These are phyloP conservation scores for Periophthalmodon schlosseri DNA, from an alignment of 2,113 vertebrate species.

Conservation along the genomic window DNA sequence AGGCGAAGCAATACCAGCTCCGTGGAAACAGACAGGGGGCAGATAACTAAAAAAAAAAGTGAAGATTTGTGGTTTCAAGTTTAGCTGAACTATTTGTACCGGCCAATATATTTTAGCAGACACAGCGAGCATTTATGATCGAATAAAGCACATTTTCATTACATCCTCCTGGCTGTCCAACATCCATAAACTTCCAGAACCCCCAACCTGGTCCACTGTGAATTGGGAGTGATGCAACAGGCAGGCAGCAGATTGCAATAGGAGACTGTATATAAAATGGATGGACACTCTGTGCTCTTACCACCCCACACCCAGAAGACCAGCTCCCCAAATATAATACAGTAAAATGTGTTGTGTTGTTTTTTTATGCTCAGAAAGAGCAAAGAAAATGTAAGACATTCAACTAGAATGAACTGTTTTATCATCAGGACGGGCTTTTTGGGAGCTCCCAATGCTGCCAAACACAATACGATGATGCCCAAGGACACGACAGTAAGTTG, in stretches of 20 bases:
- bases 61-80: not conserved
- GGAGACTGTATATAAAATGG: not conserved
- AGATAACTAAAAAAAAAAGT: too few relatives aligned
- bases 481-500: too few relatives aligned
- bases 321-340: not conserved
- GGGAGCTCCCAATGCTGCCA: too few relatives aligned
- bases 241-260: not conserved
- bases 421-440: too few relatives aligned
- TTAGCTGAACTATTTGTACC: not conserved
- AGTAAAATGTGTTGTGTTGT: not conserved
- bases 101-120: not conserved
- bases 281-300: not conserved
- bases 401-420: not conserved
- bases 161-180: not conserved
- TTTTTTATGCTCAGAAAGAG: not conserved
- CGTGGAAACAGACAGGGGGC: too few relatives aligned
- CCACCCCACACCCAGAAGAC: not conserved
- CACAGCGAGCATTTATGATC: not conserved
- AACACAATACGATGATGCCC: too few relatives aligned
- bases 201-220: not conserved
- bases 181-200: not conserved
- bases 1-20: not conserved
- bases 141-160: not conserved
- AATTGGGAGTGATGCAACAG: constrained; percentile 2
- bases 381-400: not conserved